phyloP scores from a whole-genome alignment of 2,113 vertebrate species.

The Hirundichthys speculiger region DNA sequence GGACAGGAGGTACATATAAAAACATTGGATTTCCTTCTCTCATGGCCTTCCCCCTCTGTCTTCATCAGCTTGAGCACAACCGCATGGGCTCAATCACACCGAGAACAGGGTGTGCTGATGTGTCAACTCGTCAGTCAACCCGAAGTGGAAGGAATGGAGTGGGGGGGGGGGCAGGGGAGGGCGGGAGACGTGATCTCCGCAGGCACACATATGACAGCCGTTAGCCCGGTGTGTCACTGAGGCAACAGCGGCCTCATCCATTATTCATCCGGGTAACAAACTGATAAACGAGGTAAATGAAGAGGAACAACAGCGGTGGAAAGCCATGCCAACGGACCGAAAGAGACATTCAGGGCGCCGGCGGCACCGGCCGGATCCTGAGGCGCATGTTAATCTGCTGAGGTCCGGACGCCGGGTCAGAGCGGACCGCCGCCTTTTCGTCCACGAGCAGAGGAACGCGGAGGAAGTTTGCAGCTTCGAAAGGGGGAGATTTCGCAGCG shows the following conservation, averaged over 20 bases:
- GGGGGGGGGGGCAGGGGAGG: not conserved
- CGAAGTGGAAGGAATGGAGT: conserved; percentile 46
- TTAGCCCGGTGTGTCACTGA: conserved; percentile 63
- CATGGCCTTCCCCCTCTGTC: conserved; percentile 37
- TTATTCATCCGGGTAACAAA: conserved; percentile 75
- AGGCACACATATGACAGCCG: conserved; percentile 47
- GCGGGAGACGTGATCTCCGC: conserved; percentile 33
- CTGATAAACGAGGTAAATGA: conserved; percentile 77
- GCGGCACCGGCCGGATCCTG: conserved; percentile 28
- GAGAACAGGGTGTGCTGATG: conserved; percentile 14
- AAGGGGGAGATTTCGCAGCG: conserved; percentile 1
- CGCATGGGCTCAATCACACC: conserved; percentile 43
- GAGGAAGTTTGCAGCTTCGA: not conserved
- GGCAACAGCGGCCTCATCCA: conserved; percentile 71
- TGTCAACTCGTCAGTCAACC: conserved; percentile 49
- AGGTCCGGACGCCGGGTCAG: conserved; percentile 59
- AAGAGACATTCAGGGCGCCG: conserved; percentile 57
- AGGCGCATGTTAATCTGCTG: conserved; percentile 55
- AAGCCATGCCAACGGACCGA: conserved; percentile 47
- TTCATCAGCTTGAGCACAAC: conserved; percentile 39
- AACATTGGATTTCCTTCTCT: conserved; percentile 17
- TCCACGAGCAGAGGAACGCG: conserved; percentile 33
- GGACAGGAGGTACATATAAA: not conserved
- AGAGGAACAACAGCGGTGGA: conserved; percentile 64
- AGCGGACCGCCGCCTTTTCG: conserved; percentile 31